phyloP scores from a whole-genome alignment of 2,888 invertebrate genomes.

The Augiades crinisus region DNA sequence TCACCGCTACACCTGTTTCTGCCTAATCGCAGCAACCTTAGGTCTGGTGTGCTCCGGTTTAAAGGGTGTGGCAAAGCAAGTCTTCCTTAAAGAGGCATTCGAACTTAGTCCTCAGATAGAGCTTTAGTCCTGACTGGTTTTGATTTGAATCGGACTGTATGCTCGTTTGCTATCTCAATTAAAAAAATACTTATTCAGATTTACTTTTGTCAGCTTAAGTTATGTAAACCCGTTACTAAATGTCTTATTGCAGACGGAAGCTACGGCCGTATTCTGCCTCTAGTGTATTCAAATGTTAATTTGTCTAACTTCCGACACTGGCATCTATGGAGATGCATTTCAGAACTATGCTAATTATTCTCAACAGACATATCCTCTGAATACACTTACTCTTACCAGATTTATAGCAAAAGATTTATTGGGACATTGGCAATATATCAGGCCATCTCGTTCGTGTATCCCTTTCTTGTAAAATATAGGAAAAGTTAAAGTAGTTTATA shows the following conservation, averaged over 20 bases:
- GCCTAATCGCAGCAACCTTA: too few relatives aligned
- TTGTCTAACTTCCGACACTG: background rate
- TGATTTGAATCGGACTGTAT: too few relatives aligned
- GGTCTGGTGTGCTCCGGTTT: too few relatives aligned
- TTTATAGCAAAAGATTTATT: conserved; percentile 27
- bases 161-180: too few relatives aligned
- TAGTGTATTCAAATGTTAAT: conserved; percentile 2
- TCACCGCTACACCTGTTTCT: too few relatives aligned
- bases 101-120: too few relatives aligned
- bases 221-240: background rate
- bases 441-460: conserved; percentile 47
- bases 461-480: conserved; percentile 60
- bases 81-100: too few relatives aligned
- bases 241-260: background rate
- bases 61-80: too few relatives aligned
- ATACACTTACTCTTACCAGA: conserved; percentile 3
- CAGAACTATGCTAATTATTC: conserved; percentile 18
- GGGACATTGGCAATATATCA: conserved; percentile 45
- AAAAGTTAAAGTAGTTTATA: conserved; percentile 60
- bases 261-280: background rate
- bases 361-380: background rate
- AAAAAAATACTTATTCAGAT: too few relatives aligned
- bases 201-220: background rate
- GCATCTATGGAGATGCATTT: background rate
- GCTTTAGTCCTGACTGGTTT: too few relatives aligned